Base-by-base conservation (phyloP, 2,113 vertebrate genomes). In the Balaenoptera acutorostrata region DNA sequence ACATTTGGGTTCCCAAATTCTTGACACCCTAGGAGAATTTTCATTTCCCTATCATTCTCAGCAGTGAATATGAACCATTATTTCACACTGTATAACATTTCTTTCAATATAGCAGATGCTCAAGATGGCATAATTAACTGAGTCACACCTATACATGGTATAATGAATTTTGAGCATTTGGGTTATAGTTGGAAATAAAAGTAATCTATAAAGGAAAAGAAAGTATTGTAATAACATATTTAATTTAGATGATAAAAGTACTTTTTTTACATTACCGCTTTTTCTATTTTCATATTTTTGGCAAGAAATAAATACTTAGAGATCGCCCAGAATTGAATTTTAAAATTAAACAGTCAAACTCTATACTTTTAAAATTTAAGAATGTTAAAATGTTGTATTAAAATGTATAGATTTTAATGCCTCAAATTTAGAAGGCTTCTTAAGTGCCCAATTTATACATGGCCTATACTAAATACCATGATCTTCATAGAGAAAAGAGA, bases 1-100 rank as follows among this genome's bases (percentile, higher is more conserved):
- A 75, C 88, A 93, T 88, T 75, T 95, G 81, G 15, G 52, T 88
- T 93, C 39, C 49, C 49, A 93, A 96, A 93, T 93, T 85, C 57
- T 88, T 87, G 21, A 64, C 72, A 85, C 85, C 71, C 72, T 81
- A 41, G 41, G 72, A 75, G 77, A 96, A 96, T 92, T 95, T 85
- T 83, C 94, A 66, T 31, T 77, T 86, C 64, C 11, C 68, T 88
- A 49, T 27, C 46, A 89, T 52, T 95, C 93, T 93, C 41, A 72
- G 41, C 33, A 90, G 52, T 91, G 66, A 91, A 66, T 49, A 82
- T 63, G 36, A 95, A 78, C 74, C 44, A 36, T n/a, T 17, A 74
- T 84, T 88, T 96, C 78, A 86, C 11, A 31, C 36, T 39, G 29
- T 41, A 44, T 36, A 95, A 78, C 10, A 85, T 85, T 93, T 68